Percentiles rank a stretch among this genome's conserved stretches.
These are phyloP conservation scores for Erebia epiphron DNA, from an alignment of 2,888 invertebrate species.

Conservation along the genomic window DNA sequence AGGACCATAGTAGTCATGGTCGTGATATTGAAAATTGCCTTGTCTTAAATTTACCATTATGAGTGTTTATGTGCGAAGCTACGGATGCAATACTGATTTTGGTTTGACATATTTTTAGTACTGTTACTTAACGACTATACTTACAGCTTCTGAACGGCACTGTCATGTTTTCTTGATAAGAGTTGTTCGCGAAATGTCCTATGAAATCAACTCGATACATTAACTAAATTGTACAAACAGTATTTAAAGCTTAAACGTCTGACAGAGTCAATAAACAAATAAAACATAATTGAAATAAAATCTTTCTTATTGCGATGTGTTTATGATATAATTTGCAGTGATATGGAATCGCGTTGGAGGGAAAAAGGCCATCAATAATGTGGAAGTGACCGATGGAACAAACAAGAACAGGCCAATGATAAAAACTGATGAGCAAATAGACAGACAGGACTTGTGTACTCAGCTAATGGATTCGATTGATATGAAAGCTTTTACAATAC, in stretches of 20 bases:
- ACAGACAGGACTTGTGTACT: conserved; percentile 79
- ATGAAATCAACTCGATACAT: conserved; percentile 40
- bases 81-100: not conserved
- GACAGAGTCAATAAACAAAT: conserved; percentile 37
- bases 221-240: conserved; percentile 47
- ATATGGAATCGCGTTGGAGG: conserved; percentile 58
- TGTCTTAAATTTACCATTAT: conserved; percentile 32
- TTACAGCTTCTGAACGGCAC: conserved; percentile 24
- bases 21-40: conserved; percentile 36
- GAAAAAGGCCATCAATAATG: conserved; percentile 77
- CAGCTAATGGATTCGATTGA: conserved; percentile 83
- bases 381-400: conserved; percentile 79
- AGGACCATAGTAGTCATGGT: conserved; percentile 41
- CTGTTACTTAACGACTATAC: not conserved
- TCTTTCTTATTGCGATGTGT: conserved; percentile 40
- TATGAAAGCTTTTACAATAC: conserved; percentile 82
- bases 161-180: conserved; percentile 23
- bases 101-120: not conserved
- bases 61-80: conserved; percentile 18
- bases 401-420: conserved; percentile 80
- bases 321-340: conserved; percentile 42
- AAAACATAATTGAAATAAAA: conserved; percentile 40
- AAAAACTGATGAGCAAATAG: conserved; percentile 83
- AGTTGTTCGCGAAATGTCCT: conserved; percentile 27
- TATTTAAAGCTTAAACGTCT: conserved; percentile 42